A percentile compares a stretch with the other conserved stretches of the same genome.
Evolutionary conservation across 2,888 invertebrate genomes (phyloP).

Genomic region (Stratiomys singularior): DNA sequence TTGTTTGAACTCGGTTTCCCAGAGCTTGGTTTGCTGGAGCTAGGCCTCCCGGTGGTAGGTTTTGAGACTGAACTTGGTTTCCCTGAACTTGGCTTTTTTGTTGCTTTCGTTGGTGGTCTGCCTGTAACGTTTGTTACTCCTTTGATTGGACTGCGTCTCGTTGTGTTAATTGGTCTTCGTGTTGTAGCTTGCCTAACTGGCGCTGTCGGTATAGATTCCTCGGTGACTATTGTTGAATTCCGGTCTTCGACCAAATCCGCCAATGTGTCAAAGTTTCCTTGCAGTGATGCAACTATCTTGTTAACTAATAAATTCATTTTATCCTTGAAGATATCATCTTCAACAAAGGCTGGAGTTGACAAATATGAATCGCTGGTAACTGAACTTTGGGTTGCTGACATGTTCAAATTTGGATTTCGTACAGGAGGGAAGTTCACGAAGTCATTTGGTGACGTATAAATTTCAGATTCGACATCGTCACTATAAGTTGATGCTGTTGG

Average conservation of each 20-base stretch:
- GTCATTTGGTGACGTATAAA: constrained; percentile 76
- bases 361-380: constrained; percentile 73
- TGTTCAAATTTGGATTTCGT: constrained; percentile 83
- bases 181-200: constrained; percentile 46
- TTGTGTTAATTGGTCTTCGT: constrained; percentile 51
- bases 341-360: constrained; percentile 80
- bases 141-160: constrained; percentile 50
- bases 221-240: constrained; percentile 59
- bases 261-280: constrained; percentile 83
- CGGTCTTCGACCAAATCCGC: constrained; percentile 78
- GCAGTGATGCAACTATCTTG: constrained; percentile 84
- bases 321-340: constrained; percentile 79
- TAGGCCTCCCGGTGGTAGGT: constrained; percentile 56
- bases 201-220: constrained; percentile 23
- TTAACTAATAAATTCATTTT: constrained; percentile 85
- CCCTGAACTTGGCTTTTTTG: constrained; percentile 59
- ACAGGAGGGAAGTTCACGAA: constrained; percentile 86
- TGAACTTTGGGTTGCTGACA: constrained; percentile 69
- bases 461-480: constrained; percentile 63
- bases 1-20: constrained; percentile 59
- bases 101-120: constrained; percentile 53
- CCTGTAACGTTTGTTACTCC: constrained; percentile 54
- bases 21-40: constrained; percentile 57
- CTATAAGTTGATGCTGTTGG: constrained; percentile 56
- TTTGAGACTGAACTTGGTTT: constrained; percentile 63